Conservation (phyloP, 2,888 invertebrate species). For the Caenorhabditis panamensis region DNA sequence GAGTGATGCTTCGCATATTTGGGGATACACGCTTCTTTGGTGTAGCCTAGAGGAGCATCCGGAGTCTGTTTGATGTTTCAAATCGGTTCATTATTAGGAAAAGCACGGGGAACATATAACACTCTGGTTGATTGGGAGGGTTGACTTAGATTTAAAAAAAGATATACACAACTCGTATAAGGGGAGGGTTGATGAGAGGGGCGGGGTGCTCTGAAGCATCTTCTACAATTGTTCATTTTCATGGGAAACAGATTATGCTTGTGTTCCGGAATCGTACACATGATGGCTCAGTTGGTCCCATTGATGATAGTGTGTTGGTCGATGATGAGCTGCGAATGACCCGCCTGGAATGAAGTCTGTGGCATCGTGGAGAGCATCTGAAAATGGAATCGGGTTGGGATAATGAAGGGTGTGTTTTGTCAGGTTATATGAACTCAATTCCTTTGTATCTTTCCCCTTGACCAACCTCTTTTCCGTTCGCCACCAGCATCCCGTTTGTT, state of each 20-base stretch:
- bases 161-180: constrained; percentile 37
- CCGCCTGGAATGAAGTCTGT: constrained; percentile 19
- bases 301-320: constrained; percentile 41
- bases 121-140: too few species aligned
- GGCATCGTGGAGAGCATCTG: constrained; percentile 34
- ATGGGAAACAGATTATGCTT: constrained; percentile 18
- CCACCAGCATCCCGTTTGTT: constrained; percentile 47
- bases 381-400: neutral
- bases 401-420: too few species aligned
- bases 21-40: neutral
- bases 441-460: neutral
- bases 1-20: neutral
- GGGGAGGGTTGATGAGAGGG: neutral
- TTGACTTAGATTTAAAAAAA: neutral
- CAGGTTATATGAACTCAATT: too few species aligned
- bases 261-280: constrained; percentile 40
- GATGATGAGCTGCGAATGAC: constrained; percentile 18
- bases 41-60: neutral
- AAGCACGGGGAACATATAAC: neutral
- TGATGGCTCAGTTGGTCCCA: constrained; percentile 47
- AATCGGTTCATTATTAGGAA: constrained; percentile 1
- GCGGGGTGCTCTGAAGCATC: neutral
- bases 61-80: neutral
- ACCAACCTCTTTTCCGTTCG: constrained; percentile 45
- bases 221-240: neutral